Percentiles rank a stretch among this genome's conserved stretches.
These are phyloP conservation scores for Tenebrio molitor DNA, from an alignment of 1,140 invertebrate species.

Conservation along the genomic window DNA sequence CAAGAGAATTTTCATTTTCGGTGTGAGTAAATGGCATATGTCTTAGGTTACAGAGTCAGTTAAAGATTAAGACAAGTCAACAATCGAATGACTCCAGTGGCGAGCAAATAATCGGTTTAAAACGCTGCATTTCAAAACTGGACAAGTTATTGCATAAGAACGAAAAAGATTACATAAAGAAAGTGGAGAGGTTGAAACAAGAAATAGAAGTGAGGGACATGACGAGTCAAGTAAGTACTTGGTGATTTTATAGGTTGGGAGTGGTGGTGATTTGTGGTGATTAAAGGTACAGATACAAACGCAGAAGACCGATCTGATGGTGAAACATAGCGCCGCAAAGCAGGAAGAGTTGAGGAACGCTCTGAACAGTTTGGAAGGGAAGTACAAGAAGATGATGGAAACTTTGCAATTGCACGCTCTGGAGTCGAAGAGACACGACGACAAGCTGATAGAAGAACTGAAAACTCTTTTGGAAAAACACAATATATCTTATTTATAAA, in stretches of 20 bases:
- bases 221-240: neutral
- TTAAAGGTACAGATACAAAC: constrained; percentile 1
- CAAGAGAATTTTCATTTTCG: too few relatives aligned
- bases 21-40: neutral
- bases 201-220: constrained; percentile 8
- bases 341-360: constrained; percentile 15
- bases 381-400: constrained; percentile 21
- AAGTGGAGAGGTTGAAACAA: constrained; percentile 8
- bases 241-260: neutral
- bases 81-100: neutral
- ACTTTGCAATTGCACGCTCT: neutral
- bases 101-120: neutral
- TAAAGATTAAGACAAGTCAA: constrained; percentile 1
- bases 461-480: neutral
- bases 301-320: neutral
- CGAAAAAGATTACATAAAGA: constrained; percentile 19
- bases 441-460: constrained; percentile 4
- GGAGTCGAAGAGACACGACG: constrained; percentile 7
- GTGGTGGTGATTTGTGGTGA: too few relatives aligned
- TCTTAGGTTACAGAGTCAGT: constrained; percentile 2
- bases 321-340: neutral
- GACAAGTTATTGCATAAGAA: neutral
- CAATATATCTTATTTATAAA: neutral
- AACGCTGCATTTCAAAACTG: constrained; percentile 9
- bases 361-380: constrained; percentile 11